A percentile compares a stretch with the other conserved stretches of the same genome.
Evolutionary conservation across 2,888 invertebrate species (phyloP).

Genomic region (Nomada ruficornis): DNA sequence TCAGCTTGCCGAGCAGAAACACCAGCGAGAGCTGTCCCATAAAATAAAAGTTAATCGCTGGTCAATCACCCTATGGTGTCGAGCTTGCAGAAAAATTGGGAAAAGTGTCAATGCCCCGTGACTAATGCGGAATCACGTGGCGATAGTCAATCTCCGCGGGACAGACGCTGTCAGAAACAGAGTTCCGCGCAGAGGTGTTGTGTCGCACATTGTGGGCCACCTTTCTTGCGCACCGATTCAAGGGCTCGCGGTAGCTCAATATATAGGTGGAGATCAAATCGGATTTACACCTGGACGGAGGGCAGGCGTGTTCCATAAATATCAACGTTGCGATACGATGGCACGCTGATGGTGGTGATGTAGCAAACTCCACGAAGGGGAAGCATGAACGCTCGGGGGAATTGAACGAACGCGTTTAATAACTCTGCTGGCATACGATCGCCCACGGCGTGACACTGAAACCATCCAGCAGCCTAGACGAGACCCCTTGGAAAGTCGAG

Average conservation of each 20-base stretch:
- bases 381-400: constrained; percentile 75
- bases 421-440: constrained; percentile 72
- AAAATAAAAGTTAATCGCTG: too few species aligned
- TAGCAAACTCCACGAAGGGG: constrained; percentile 55
- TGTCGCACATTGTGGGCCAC: background rate
- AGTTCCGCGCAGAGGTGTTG: background rate
- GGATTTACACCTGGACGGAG: constrained; percentile 65
- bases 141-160: constrained; percentile 1
- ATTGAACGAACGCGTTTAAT: constrained; percentile 79
- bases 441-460: constrained; percentile 68
- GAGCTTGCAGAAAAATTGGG: background rate
- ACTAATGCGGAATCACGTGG: background rate
- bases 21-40: too few species aligned
- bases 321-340: constrained; percentile 52
- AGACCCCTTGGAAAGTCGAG: constrained; percentile 33
- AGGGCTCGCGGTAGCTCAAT: constrained; percentile 50
- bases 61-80: too few species aligned
- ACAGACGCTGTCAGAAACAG: background rate
- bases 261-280: constrained; percentile 65
- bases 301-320: constrained; percentile 63
- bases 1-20: too few species aligned
- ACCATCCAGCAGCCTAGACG: constrained; percentile 43
- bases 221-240: constrained; percentile 35
- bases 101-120: background rate
- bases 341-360: constrained; percentile 58